Conservation (phyloP, 2,113 vertebrate genomes). For the Urocynchramus pylzowi region DNA sequence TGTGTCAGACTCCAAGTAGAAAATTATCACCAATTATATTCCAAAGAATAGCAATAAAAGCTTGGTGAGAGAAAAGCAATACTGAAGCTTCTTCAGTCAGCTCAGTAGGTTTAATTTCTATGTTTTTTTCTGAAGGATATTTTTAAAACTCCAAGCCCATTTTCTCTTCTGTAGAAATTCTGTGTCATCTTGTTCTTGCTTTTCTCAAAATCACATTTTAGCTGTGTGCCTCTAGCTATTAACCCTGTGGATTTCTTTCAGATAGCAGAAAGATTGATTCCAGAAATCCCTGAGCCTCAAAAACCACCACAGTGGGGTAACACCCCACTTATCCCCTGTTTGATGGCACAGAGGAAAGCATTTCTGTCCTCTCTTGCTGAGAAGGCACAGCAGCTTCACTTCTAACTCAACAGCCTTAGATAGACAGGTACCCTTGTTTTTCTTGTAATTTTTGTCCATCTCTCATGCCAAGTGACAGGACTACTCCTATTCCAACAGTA, state of each 20-base stretch:
- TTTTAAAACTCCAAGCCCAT: background rate
- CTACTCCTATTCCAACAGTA: background rate
- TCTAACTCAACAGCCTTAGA: background rate
- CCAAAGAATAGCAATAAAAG: constrained; percentile 5
- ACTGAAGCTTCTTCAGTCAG: background rate
- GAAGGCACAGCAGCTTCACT: background rate
- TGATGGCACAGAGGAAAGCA: background rate
- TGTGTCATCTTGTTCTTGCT: background rate
- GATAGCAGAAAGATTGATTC: background rate
- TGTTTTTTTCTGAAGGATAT: background rate
- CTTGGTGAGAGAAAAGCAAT: background rate
- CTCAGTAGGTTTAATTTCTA: background rate
- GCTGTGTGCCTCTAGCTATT: background rate
- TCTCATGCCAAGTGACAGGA: background rate
- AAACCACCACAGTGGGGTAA: background rate
- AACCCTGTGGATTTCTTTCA: background rate
- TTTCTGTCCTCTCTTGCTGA: background rate
- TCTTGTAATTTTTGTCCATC: background rate
- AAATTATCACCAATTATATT: constrained; percentile 8
- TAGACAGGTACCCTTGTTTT: background rate
- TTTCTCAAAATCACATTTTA: background rate
- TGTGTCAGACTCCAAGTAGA: constrained; percentile 2
- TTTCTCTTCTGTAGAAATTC: background rate
- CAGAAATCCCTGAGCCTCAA: background rate
- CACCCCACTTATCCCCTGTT: background rate